These are phyloP conservation scores for Aviceda subcristata DNA, from an alignment of 2,113 vertebrate genomes.

Conservation along the genomic window DNA sequence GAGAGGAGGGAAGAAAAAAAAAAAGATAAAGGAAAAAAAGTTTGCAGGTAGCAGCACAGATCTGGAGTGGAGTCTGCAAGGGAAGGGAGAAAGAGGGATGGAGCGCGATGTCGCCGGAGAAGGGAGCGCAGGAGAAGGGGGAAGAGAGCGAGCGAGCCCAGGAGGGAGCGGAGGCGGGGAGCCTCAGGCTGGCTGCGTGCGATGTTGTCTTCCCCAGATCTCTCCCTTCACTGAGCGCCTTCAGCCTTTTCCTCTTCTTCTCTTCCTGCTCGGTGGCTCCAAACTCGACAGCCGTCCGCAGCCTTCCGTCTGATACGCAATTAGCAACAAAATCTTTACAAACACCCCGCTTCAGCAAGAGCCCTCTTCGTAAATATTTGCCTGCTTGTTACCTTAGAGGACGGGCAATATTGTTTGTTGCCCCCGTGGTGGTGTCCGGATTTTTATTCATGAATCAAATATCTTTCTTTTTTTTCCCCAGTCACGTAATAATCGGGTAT, in stretches of 20 bases:
- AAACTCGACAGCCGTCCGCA: slow-evolving; percentile 77
- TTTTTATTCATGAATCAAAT: slow-evolving; percentile 91
- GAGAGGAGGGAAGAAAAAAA: neutral
- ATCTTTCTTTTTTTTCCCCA: slow-evolving; percentile 80
- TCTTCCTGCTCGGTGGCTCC: slow-evolving; percentile 73
- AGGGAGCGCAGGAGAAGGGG: neutral
- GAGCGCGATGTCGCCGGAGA: neutral
- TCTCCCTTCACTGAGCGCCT: slow-evolving; percentile 74
- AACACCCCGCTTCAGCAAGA: slow-evolving; percentile 70
- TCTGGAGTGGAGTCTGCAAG: slow-evolving; percentile 45
- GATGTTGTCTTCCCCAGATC: slow-evolving; percentile 76
- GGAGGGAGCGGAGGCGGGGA: slow-evolving; percentile 60
- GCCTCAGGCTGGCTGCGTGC: slow-evolving; percentile 67
- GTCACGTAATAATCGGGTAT: slow-evolving; percentile 93
- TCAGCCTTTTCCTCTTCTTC: slow-evolving; percentile 75
- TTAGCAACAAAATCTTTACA: slow-evolving; percentile 72
- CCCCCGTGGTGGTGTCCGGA: slow-evolving; percentile 81
- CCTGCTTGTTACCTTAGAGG: slow-evolving; percentile 83
- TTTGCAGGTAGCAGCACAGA: slow-evolving; percentile 65
- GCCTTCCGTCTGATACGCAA: slow-evolving; percentile 71
- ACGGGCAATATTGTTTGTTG: slow-evolving; percentile 84
- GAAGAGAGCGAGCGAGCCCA: slow-evolving; percentile 46
- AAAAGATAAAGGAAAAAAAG: slow-evolving; percentile 52
- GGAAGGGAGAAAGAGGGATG: slow-evolving; percentile 20
- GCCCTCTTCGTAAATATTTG: slow-evolving; percentile 78